Evolutionary conservation across 2,888 invertebrate genomes (phyloP).

Genomic region (Sericinus montela): DNA sequence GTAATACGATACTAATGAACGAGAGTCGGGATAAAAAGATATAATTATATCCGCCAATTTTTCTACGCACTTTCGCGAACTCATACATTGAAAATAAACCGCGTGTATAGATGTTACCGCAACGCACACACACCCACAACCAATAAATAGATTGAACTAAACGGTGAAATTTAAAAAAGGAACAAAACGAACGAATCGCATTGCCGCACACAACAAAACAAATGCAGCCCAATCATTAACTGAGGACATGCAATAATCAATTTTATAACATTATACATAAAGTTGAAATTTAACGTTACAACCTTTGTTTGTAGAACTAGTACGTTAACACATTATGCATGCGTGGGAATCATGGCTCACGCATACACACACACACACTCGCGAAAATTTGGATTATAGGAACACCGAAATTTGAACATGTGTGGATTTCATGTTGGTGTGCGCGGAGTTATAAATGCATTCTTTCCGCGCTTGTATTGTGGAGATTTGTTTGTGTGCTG

Average conservation of each 20-base stretch:
- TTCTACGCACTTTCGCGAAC: conserved; percentile 72
- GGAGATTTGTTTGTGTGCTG: conserved; percentile 37
- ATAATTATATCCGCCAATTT: conserved; percentile 66
- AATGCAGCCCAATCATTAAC: conserved; percentile 74
- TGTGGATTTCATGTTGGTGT: conserved; percentile 26
- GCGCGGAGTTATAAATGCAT: conserved; percentile 56
- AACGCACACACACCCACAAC: conserved; percentile 62
- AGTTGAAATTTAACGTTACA: conserved; percentile 33
- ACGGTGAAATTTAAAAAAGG: conserved; percentile 79
- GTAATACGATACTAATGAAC: conserved; percentile 6
- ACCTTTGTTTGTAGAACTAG: conserved; percentile 56
- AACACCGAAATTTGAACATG: conserved; percentile 62
- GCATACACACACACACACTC: conserved; percentile 50
- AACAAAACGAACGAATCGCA: conserved; percentile 74
- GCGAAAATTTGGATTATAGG: conserved; percentile 65
- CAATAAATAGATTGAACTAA: conserved; percentile 80
- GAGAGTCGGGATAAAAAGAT: conserved; percentile 21
- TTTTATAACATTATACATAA: conserved; percentile 28
- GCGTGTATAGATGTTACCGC: conserved; percentile 44
- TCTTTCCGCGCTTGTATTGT: conserved; percentile 53
- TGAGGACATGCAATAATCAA: conserved; percentile 28
- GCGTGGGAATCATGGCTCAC: conserved; percentile 60
- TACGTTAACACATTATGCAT: conserved; percentile 60
- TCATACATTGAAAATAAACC: conserved; percentile 37
- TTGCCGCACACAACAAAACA: conserved; percentile 51